Evolutionary conservation across 2,113 vertebrate species (phyloP), one percentile per base, ranked within the genome.

Genomic region (Telmatochromis sp.): DNA sequence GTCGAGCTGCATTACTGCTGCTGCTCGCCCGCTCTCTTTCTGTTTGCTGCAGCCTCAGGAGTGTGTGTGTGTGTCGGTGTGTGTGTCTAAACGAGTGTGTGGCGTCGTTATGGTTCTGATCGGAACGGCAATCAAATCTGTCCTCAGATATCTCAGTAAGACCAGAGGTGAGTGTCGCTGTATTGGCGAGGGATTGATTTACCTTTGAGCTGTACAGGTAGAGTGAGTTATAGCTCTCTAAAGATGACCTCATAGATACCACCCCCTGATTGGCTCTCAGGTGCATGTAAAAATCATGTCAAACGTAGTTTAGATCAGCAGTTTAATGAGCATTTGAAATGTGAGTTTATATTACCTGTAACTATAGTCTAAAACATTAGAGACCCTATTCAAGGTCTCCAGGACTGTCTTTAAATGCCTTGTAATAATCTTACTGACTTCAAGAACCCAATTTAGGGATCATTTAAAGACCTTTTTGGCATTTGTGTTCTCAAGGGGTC

Each of bases 81-180:
- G 81, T 60, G 73, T 35, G 47, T 40, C 78, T 14, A 13, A 7
- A 45, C 19, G 70, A 26, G 49, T 53, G 80, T 42, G 82, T 80
- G 81, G 60, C 80, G 78, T 90, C 91, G 79, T 80, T 19, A 96
- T 96, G 95, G 95, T 96, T 85, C 79, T 95, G 89, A 94, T 96
- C 83, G 89, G 93, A 89, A 86, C 88, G 1, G 94, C 94, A 2
- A 91, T 96, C 80, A 96, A 96, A 85, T 94, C 90, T 9, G 93
- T 96, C 85, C 93, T 96, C 53, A 93, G 73, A 88, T 95, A 89
- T 54, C 88, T 96, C 35, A 93, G 57, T n/a, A 94, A 78, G 85
- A 93, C 58, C 80, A 63, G 90, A 90, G 95, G 95, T 95, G 88
- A 94, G 95, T 91, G 35, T 6, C 2, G 45, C 57, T 42, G 23